A percentile compares a stretch with the other conserved stretches of the same genome.
Evolutionary conservation across 2,113 vertebrate species (phyloP).

Genomic region (Chrysemys picta): DNA sequence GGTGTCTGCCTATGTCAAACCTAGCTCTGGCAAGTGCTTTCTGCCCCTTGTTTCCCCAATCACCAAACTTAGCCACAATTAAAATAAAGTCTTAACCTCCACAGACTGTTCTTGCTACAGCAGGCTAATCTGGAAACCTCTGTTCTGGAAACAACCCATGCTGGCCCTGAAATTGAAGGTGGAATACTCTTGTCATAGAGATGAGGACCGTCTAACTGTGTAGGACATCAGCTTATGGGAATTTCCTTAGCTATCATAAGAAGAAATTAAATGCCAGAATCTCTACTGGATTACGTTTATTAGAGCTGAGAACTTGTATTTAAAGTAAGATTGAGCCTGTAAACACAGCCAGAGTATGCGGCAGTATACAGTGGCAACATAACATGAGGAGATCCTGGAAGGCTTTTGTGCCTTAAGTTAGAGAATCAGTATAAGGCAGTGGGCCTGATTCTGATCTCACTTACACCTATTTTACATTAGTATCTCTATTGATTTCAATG

Average conservation of each 20-base stretch:
- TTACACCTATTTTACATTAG: not conserved
- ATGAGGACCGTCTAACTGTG: not conserved
- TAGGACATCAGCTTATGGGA: conserved; percentile 69
- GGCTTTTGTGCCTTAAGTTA: not conserved
- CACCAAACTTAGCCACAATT: not conserved
- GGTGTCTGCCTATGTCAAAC: not conserved
- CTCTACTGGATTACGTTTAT: conserved; percentile 42
- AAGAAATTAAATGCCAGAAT: conserved; percentile 62
- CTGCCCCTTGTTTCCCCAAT: not conserved
- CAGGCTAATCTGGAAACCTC: not conserved
- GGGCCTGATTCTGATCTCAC: not conserved
- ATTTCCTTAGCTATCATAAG: conserved; percentile 61
- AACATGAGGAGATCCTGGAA: not conserved
- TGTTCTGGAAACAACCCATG: conserved; percentile 59
- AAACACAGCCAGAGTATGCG: accelerated
- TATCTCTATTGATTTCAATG: not conserved
- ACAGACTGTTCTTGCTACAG: not conserved
- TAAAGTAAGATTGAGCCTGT: not conserved
- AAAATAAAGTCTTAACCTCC: conserved; percentile 28
- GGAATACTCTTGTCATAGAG: conserved; percentile 50
- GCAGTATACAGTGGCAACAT: not conserved
- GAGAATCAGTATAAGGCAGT: accelerated
- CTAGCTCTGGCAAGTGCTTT: not conserved
- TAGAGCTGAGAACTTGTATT: conserved; percentile 3
- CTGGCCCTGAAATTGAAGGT: conserved; percentile 56